Conservation (phyloP, 1,140 invertebrate species). For the Lineus longissimus region DNA sequence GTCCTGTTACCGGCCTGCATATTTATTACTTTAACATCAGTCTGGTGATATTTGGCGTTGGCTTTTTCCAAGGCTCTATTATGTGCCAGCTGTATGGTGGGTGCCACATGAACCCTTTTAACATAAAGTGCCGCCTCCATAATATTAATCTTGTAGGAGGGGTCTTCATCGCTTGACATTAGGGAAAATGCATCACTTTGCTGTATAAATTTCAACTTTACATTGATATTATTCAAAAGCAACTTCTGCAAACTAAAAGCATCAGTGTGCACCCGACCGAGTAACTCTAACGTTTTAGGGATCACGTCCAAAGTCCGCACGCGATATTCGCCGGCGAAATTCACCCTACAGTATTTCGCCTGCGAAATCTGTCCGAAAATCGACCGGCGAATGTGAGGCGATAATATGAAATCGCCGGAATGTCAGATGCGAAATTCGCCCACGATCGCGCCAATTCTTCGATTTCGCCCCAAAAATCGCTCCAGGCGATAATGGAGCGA, state of each 20-base stretch:
- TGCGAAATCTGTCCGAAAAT: too few relatives aligned
- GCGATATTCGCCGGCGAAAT: too few relatives aligned
- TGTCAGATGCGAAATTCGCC: too few relatives aligned
- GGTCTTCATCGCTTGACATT: neutral
- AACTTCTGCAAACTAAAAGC: neutral
- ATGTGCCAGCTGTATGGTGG: neutral
- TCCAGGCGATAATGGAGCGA: too few relatives aligned
- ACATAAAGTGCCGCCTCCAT: neutral
- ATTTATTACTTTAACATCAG: neutral
- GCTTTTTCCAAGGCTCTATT: neutral
- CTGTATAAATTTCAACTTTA: neutral
- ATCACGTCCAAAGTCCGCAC: too few relatives aligned
- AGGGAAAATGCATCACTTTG: conserved; percentile 2
- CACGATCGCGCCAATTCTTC: too few relatives aligned
- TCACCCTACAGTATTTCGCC: too few relatives aligned
- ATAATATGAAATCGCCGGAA: too few relatives aligned
- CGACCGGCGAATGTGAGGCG: too few relatives aligned
- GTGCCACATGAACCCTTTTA: neutral
- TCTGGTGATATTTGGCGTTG: neutral
- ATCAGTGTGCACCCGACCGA: neutral
- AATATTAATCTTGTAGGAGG: neutral
- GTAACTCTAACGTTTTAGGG: neutral
- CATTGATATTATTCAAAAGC: neutral
- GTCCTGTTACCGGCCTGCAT: neutral
- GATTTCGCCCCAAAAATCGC: too few relatives aligned